These are phyloP conservation scores for Meteorus sp. DNA, from an alignment of 1,140 invertebrate genomes.

Conservation along the genomic window DNA sequence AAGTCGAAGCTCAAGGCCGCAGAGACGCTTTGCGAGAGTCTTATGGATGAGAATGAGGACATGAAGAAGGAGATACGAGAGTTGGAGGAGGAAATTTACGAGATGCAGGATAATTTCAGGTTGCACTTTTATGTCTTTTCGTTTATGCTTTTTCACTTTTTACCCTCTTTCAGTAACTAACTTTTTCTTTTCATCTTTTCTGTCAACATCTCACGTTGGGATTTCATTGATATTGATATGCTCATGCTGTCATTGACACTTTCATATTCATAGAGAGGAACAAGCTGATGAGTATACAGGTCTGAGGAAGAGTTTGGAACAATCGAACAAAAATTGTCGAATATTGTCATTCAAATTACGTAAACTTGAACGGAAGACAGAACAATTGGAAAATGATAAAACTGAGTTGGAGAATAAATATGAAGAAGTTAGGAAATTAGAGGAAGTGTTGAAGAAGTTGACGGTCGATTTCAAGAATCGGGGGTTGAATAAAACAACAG, in stretches of 20 bases:
- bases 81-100: conserved; percentile 95
- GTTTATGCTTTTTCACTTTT: conserved; percentile 36
- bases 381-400: conserved; percentile 87
- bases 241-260: too few relatives aligned
- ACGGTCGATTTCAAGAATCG: conserved; percentile 67
- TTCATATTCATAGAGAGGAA: conserved; percentile 76
- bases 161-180: conserved; percentile 41
- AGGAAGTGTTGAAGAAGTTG: conserved; percentile 64
- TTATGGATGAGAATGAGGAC: conserved; percentile 96
- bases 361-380: conserved; percentile 90
- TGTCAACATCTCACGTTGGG: conserved; percentile 46
- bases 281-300: conserved; percentile 97
- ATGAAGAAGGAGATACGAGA: conserved; percentile 92
- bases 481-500: conserved; percentile 69
- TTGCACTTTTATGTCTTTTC: conserved; percentile 37
- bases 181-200: background rate
- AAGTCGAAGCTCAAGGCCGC: conserved; percentile 79
- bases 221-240: too few relatives aligned
- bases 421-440: conserved; percentile 69
- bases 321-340: conserved; percentile 96
- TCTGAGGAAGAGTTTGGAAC: conserved; percentile 88
- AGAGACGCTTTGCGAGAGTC: conserved; percentile 86
- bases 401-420: conserved; percentile 70
- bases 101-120: conserved; percentile 96
- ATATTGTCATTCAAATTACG: conserved; percentile 97